These are phyloP conservation scores for Fistularia commersonii DNA, from an alignment of 2,797 vertebrate genomes.

Conservation along the genomic window DNA sequence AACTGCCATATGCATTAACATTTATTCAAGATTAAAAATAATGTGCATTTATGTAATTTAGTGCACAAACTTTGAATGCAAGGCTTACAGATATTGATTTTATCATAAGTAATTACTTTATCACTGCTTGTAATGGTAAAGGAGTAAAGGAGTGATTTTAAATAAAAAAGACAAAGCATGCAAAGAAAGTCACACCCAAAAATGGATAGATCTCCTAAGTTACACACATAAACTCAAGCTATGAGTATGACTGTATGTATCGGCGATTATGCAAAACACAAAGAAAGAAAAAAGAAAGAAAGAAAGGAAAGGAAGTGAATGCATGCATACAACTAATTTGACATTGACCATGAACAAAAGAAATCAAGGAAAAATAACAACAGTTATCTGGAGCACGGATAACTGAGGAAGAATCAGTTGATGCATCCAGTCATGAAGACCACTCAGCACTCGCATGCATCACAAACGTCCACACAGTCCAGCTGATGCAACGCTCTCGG, in stretches of 20 bases:
- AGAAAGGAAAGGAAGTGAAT: slow-evolving; percentile 33
- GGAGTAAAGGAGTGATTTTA: slow-evolving; percentile 18
- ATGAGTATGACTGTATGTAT: slow-evolving; percentile 65
- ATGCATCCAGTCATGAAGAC: slow-evolving; percentile 66
- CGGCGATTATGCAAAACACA: slow-evolving; percentile 15
- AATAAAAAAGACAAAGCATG: slow-evolving; percentile 43
- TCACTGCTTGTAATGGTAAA: slow-evolving; percentile 6
- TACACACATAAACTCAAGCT: slow-evolving; percentile 61
- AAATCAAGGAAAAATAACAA: slow-evolving; percentile 43
- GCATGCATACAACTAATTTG: slow-evolving; percentile 57
- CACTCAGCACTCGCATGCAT: slow-evolving; percentile 86
- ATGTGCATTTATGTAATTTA: neutral
- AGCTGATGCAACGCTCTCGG: slow-evolving; percentile 78
- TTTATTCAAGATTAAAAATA: no score
- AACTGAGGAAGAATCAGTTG: slow-evolving; percentile 65
- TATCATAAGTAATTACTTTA: slow-evolving; percentile 6
- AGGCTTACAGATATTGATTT: neutral
- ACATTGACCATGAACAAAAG: slow-evolving; percentile 46
- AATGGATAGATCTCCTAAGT: slow-evolving; percentile 33
- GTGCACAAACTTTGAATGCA: neutral
- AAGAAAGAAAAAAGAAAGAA: slow-evolving; percentile 34
- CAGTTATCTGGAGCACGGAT: slow-evolving; percentile 39
- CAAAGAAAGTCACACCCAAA: slow-evolving; percentile 47
- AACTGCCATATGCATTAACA: no score
- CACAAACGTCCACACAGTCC: slow-evolving; percentile 80